phyloP scores from a whole-genome alignment of 2,888 invertebrate species.

The Pandemis heparana region DNA sequence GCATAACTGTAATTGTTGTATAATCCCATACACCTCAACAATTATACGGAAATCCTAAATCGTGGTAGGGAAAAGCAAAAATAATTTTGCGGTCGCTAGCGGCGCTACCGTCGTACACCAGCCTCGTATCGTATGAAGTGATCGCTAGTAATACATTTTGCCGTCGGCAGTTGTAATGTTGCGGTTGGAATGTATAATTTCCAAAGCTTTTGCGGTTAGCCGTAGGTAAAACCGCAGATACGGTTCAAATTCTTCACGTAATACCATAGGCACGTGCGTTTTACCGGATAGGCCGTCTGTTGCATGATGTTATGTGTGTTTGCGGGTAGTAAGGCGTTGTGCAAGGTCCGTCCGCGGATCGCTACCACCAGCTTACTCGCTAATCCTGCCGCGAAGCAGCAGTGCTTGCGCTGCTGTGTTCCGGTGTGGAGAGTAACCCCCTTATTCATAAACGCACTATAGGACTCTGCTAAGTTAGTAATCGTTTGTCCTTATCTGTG shows the following conservation, averaged over 20 bases:
- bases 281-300: background rate
- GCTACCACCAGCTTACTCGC: too few species aligned
- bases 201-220: conserved; percentile 11
- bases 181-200: conserved; percentile 4
- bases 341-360: too few species aligned
- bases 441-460: too few species aligned
- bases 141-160: background rate
- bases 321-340: too few species aligned
- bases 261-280: background rate
- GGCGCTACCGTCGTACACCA: background rate
- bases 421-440: too few species aligned
- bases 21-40: background rate
- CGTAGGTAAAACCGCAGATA: background rate
- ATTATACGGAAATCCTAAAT: background rate
- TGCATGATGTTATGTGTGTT: too few species aligned
- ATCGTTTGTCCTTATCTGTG: too few species aligned
- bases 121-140: background rate
- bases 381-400: too few species aligned
- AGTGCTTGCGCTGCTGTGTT: too few species aligned
- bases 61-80: background rate
- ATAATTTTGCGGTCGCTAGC: background rate
- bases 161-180: background rate
- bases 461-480: too few species aligned
- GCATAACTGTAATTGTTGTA: background rate
- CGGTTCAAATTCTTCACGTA: conserved; percentile 1